These are phyloP conservation scores for Gymnarchus niloticus DNA, from an alignment of 2,113 vertebrate species.

Conservation along the genomic window DNA sequence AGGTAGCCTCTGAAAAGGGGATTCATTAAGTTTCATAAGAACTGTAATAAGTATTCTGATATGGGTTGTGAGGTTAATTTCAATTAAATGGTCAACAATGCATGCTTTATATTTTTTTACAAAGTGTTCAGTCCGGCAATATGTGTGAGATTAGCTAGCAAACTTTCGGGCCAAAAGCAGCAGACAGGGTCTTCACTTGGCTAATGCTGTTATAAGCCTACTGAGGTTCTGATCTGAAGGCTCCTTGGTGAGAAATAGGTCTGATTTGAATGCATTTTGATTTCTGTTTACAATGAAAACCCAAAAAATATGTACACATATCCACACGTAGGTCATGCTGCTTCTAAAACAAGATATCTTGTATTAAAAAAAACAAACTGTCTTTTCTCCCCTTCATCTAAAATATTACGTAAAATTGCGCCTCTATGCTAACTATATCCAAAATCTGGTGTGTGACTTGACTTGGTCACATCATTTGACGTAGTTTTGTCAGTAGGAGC, in stretches of 20 bases:
- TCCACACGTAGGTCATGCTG: neutral
- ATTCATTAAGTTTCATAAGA: conserved; percentile 46
- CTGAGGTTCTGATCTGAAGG: neutral
- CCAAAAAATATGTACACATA: neutral
- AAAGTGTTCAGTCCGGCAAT: neutral
- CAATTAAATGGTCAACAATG: conserved; percentile 42
- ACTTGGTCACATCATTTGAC: neutral
- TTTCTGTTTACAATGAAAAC: neutral
- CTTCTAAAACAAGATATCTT: neutral
- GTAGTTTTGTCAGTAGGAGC: too few species aligned
- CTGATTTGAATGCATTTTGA: too few species aligned
- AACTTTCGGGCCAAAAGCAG: neutral
- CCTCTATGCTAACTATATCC: neutral
- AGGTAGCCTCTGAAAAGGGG: conserved; percentile 30
- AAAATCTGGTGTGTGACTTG: neutral
- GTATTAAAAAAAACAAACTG: neutral
- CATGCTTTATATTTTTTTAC: conserved; percentile 33
- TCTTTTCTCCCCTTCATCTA: neutral
- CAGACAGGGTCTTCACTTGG: neutral
- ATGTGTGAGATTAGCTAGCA: neutral
- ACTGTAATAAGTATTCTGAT: conserved; percentile 42
- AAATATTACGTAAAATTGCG: neutral
- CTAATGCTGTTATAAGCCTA: neutral
- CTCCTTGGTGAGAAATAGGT: neutral
- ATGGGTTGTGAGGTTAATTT: conserved; percentile 49